Conservation (phyloP, 2,113 vertebrate genomes). For the Condylura cristata region DNA sequence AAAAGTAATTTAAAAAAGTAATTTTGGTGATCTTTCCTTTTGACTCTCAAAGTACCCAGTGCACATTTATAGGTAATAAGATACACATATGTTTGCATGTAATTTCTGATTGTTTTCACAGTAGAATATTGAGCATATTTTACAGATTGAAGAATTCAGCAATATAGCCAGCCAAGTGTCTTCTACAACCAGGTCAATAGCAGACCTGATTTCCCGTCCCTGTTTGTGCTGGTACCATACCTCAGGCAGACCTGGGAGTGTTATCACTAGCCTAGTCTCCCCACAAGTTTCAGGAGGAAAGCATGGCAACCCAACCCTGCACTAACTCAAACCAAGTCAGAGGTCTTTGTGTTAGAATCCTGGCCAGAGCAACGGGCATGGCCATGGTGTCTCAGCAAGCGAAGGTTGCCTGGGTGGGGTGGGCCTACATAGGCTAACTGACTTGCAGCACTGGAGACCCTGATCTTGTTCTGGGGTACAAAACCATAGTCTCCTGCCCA, state of each 20-base stretch:
- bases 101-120: background rate
- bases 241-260: background rate
- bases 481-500: background rate
- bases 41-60: background rate
- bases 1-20: conserved; percentile 24
- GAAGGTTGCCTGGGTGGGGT: background rate
- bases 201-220: background rate
- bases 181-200: background rate
- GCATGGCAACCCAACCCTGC: background rate
- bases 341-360: background rate
- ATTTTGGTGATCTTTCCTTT: background rate
- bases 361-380: background rate
- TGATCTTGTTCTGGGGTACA: background rate
- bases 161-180: background rate
- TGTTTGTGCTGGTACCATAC: background rate
- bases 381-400: background rate
- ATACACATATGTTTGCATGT: background rate
- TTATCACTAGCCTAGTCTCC: background rate
- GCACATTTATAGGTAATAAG: background rate
- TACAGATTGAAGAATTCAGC: background rate
- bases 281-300: background rate
- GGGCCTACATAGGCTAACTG: too few relatives aligned
- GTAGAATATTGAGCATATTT: background rate
- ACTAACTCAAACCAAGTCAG: background rate
- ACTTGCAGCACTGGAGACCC: background rate